These are phyloP conservation scores for Lipotes vexillifer DNA, from an alignment of 2,113 vertebrate species.

Conservation along the genomic window DNA sequence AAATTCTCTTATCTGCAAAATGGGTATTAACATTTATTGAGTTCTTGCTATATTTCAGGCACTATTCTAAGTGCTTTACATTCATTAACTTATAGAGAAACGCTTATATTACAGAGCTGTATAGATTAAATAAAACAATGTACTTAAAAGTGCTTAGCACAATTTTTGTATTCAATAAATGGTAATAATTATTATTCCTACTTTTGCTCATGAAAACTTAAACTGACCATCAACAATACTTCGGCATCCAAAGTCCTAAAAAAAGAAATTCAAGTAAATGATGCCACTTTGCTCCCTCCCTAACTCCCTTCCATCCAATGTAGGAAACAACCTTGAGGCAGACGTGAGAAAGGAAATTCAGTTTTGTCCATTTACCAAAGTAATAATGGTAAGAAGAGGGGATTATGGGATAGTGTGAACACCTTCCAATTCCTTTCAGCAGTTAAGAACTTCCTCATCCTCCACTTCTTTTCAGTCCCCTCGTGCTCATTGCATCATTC, in stretches of 20 bases:
- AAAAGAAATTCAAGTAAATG: slow-evolving; percentile 2
- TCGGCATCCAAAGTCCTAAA: background rate
- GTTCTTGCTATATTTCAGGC: background rate
- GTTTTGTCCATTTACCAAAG: background rate
- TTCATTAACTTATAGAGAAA: background rate
- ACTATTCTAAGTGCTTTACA: background rate
- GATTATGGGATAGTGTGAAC: background rate
- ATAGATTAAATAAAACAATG: background rate
- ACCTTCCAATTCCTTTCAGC: background rate
- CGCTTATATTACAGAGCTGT: background rate
- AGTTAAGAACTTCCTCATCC: background rate
- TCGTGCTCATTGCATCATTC: background rate
- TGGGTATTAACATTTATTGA: background rate
- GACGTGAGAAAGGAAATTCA: background rate
- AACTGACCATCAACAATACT: background rate
- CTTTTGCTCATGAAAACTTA: slow-evolving; percentile 15
- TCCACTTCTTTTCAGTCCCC: background rate
- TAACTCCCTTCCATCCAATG: background rate
- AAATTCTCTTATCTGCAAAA: slow-evolving; percentile 9
- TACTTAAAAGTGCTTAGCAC: background rate
- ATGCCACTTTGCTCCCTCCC: background rate
- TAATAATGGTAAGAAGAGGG: background rate
- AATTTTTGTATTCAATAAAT: slow-evolving; percentile 27
- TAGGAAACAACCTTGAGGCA: background rate
- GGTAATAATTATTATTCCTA: background rate